Evolutionary conservation across 2,888 invertebrate species (phyloP).

Genomic region (Protophormia terraenovae): DNA sequence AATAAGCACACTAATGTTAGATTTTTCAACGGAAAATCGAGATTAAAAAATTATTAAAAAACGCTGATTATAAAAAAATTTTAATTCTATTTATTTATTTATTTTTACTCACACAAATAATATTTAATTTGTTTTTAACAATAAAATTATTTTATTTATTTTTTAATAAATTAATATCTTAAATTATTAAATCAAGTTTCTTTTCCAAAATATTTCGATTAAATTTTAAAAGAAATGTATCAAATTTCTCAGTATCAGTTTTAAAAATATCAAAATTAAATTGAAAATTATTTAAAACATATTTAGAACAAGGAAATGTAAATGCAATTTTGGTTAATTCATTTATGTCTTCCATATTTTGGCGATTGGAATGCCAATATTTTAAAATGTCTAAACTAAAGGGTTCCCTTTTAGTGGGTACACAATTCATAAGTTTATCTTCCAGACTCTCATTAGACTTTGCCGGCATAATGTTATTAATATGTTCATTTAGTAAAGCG

Average conservation of each 20-base stretch:
- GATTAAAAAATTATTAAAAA: too few species aligned
- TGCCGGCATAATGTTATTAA: conserved; percentile 24
- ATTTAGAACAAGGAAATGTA: conserved; percentile 1
- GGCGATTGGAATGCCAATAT: conserved; percentile 24
- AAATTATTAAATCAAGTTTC: too few species aligned
- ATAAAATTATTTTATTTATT: too few species aligned
- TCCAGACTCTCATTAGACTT: not conserved
- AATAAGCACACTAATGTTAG: too few species aligned
- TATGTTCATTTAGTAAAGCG: conserved; percentile 24
- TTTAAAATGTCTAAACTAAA: conserved; percentile 38
- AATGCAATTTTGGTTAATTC: conserved; percentile 23
- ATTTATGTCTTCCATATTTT: conserved; percentile 5
- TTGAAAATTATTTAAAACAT: conserved; percentile 1
- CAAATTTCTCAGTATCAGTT: not conserved
- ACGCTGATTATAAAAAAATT: too few species aligned
- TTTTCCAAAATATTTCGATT: conserved; percentile 35
- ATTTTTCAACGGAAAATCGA: too few species aligned
- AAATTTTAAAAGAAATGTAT: conserved; percentile 33
- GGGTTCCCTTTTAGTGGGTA: conserved; percentile 22
- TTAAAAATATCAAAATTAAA: not conserved
- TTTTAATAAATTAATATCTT: too few species aligned
- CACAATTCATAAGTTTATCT: conserved; percentile 21
- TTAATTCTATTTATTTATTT: too few species aligned
- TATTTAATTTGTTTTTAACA: too few species aligned
- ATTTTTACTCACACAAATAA: too few species aligned